Conservation (phyloP, 2,113 vertebrate genomes). For the Pituophis catenifer region DNA sequence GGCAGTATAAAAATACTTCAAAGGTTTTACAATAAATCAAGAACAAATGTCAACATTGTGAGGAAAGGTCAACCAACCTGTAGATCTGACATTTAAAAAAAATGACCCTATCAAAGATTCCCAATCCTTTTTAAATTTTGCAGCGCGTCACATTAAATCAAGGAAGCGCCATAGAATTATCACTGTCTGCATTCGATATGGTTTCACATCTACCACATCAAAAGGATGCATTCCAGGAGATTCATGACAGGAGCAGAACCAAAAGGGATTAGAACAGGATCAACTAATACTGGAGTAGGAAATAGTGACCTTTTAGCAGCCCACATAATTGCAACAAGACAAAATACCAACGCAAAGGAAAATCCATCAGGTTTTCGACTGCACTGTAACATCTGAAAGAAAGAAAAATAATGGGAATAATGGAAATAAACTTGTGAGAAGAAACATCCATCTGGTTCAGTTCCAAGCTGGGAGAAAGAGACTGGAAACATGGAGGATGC, state of each 20-base stretch:
- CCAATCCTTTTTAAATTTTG: not conserved
- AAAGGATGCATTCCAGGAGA: not conserved
- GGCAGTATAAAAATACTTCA: not conserved
- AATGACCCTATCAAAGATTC: not conserved
- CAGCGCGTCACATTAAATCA: not conserved
- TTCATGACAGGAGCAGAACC: not conserved
- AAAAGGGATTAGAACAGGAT: not conserved
- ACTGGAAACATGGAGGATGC: no score
- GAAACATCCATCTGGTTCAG: no score
- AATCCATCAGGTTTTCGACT: conserved; percentile 1
- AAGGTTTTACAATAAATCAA: not conserved
- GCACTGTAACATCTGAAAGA: not conserved
- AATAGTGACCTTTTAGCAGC: conserved; percentile 18
- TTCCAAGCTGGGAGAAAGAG: no score
- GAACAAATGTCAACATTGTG: not conserved
- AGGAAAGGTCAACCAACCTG: not conserved
- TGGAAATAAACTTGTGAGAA: no score
- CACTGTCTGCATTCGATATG: not conserved
- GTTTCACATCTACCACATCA: not conserved
- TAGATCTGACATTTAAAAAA: not conserved
- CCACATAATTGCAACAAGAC: not conserved
- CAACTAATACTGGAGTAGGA: not conserved
- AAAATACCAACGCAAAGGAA: conserved; percentile 11
- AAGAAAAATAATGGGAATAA: not conserved
- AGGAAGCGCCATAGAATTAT: not conserved